Base-by-base conservation (phyloP, 1,140 invertebrate species). In the Aricia agestis region DNA sequence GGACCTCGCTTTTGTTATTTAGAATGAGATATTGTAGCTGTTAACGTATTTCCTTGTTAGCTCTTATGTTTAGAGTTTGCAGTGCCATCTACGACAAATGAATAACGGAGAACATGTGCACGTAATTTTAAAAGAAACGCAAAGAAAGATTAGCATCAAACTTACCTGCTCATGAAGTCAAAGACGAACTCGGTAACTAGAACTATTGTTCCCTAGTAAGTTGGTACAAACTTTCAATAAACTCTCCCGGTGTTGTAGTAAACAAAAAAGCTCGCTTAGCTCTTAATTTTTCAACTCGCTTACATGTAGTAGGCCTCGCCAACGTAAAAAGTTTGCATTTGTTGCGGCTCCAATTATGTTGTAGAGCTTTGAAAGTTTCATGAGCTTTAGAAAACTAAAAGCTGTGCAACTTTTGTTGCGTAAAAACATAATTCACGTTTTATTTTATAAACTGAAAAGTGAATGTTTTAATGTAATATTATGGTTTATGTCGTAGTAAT, bases 1-100 rank as follows among this genome's bases (percentile, higher is more conserved):
- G 77, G 73, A 76, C 77, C 36, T 69, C 68, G 73, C 70, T 81
- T 83, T 76, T 63, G 67, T 76, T 72, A 75, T 74, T 73, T 71
- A 76, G 70, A 72, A 72, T 73, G 71, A 75, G 72, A 76, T 77
- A 74, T 65, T 69, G 68, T 74, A n/a, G 67, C 68, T 25, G 67
- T 19, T 25, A 32, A 69, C 9, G 52, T 69, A 59, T 69, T 58
- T 69, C 31, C 19, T n/a, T 58, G 31, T 15, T 17, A 61, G 10
- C 25, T 10, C 68, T 36, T 69, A 19, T 11, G 58, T 17, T 9
- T 36, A 36, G 9, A 15, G 45, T 10, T 52, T 52, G 45, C 45
- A 52, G 45, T 52, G 45, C 45, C 45, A 52, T 52, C 11, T 4
- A 52, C 45, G 10, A 36, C 6, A 36, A 36, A 6, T 7, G 36